A percentile compares a stretch with the other conserved stretches of the same genome.
These are phyloP conservation scores for Carettochelys insculpta DNA, from an alignment of 2,113 vertebrate genomes.

Conservation along the genomic window DNA sequence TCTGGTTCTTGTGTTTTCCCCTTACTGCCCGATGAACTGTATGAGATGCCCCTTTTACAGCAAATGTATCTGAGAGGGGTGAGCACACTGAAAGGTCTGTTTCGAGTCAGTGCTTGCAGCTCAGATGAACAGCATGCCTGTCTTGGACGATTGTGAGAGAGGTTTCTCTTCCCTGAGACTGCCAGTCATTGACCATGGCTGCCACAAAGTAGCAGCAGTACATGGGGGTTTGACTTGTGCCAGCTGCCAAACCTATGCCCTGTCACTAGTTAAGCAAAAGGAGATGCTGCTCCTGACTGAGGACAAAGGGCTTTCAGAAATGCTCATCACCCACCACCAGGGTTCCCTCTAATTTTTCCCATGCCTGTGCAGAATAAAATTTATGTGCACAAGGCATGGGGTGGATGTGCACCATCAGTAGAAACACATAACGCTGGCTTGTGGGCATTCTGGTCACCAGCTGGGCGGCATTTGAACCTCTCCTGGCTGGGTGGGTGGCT, in stretches of 20 bases:
- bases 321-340: too few species aligned
- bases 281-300: neutral
- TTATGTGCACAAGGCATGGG: too few species aligned
- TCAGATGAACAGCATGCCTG: neutral
- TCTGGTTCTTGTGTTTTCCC: neutral
- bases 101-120: neutral
- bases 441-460: too few species aligned
- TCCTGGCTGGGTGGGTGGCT: too few species aligned
- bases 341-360: too few species aligned
- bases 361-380: too few species aligned
- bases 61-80: neutral
- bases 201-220: neutral
- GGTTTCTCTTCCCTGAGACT: neutral
- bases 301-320: too few species aligned
- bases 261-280: neutral
- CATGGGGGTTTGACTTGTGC: neutral
- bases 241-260: neutral
- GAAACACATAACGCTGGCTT: too few species aligned
- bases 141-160: fast-evolving
- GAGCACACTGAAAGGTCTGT: neutral
- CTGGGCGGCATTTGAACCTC: too few species aligned
- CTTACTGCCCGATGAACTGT: fast-evolving
- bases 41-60: neutral
- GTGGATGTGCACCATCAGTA: too few species aligned
- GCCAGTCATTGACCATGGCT: neutral